phyloP scores from a whole-genome alignment of 1,140 invertebrate genomes.

The Centruroides vittatus region DNA sequence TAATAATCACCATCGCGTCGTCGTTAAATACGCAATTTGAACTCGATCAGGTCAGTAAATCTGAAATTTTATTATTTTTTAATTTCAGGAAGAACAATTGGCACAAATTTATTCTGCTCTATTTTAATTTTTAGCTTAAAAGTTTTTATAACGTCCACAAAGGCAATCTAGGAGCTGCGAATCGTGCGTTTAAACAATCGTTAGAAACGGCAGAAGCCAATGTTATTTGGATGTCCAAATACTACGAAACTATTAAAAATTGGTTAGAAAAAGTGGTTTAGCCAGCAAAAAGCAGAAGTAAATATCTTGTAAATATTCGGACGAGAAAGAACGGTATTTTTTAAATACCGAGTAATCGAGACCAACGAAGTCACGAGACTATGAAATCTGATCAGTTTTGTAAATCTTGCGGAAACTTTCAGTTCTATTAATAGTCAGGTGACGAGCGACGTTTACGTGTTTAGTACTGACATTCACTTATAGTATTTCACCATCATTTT shows the following conservation, averaged over 20 bases:
- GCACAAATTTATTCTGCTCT: background rate
- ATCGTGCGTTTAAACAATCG: constrained; percentile 53
- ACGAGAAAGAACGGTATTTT: too few relatives aligned
- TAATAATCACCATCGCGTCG: constrained; percentile 52
- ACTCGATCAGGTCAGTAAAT: constrained; percentile 51
- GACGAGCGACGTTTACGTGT: too few relatives aligned
- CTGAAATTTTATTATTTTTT: background rate
- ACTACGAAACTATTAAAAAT: constrained; percentile 50
- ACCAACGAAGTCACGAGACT: too few relatives aligned
- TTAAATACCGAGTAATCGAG: too few relatives aligned
- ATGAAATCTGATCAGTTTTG: too few relatives aligned
- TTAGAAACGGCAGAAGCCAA: constrained; percentile 61
- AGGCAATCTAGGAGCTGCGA: constrained; percentile 37
- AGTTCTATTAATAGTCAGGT: too few relatives aligned
- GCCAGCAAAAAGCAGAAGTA: background rate
- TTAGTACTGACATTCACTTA: too few relatives aligned
- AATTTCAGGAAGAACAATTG: background rate
- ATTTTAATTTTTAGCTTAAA: constrained; percentile 22
- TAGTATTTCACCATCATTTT: too few relatives aligned
- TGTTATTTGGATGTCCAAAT: constrained; percentile 57
- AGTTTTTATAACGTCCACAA: constrained; percentile 21
- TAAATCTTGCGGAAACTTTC: too few relatives aligned
- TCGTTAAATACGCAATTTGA: constrained; percentile 56
- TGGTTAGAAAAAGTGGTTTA: constrained; percentile 40
- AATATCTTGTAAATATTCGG: too few relatives aligned